These are phyloP conservation scores for Tokudaia tokunoshimensis DNA, from an alignment of 2,797 vertebrate species.

Conservation along the genomic window DNA sequence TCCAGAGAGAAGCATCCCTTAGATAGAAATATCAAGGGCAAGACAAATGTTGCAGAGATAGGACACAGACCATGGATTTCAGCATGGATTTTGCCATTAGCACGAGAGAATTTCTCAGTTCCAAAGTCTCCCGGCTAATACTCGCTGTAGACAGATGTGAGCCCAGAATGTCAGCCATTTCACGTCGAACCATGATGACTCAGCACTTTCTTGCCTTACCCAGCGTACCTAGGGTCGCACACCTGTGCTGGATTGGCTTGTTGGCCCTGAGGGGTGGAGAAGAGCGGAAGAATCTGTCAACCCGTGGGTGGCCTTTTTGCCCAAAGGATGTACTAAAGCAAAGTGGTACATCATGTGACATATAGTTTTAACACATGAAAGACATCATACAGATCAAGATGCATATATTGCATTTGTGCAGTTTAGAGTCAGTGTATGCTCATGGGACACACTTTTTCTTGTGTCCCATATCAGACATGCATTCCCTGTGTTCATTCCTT, in stretches of 20 bases:
- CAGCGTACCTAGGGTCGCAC: not conserved
- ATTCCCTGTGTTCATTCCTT: constrained; percentile 10
- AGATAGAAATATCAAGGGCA: not conserved
- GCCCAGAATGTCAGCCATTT: not conserved
- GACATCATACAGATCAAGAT: not conserved
- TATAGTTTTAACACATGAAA: constrained; percentile 43
- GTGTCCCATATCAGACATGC: no score
- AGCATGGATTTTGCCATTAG: constrained; percentile 31
- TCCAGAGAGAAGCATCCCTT: constrained; percentile 25
- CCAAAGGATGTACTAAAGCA: not conserved
- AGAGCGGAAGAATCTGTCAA: constrained; percentile 13
- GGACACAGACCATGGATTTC: constrained; percentile 12
- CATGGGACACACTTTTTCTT: not conserved
- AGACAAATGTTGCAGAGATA: constrained; percentile 5
- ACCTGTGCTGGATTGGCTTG: not conserved
- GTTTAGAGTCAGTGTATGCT: not conserved
- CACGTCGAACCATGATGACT: constrained; percentile 47
- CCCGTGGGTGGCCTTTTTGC: constrained; percentile 10
- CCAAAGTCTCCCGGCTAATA: not conserved
- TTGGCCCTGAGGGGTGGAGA: not conserved
- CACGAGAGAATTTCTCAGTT: constrained; percentile 19
- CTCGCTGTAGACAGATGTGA: not conserved
- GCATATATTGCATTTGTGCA: not conserved
- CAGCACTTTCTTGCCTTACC: constrained; percentile 46
- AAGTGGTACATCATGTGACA: not conserved